phyloP scores from a whole-genome alignment of 1,140 invertebrate species.

The Branchinecta lindahli region DNA sequence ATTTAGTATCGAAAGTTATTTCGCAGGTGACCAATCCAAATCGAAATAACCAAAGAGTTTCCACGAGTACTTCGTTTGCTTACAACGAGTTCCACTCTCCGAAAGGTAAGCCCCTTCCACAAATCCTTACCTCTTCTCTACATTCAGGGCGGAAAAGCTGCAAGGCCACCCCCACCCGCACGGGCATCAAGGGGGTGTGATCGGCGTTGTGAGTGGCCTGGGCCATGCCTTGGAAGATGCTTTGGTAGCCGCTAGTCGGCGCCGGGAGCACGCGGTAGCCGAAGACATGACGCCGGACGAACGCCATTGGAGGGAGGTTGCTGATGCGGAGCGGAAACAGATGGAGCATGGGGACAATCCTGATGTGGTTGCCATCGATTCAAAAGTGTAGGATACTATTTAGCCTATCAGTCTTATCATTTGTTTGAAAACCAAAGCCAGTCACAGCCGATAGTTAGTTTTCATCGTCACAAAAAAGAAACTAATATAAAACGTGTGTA shows the following conservation, averaged over 20 bases:
- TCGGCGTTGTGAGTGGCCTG: not conserved
- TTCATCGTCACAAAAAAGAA: no score
- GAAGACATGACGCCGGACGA: not conserved
- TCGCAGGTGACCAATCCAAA: no score
- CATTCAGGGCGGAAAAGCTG: not conserved
- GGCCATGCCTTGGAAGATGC: conserved; percentile 7
- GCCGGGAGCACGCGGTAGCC: not conserved
- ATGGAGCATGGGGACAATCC: not conserved
- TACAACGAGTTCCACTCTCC: no score
- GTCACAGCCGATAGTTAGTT: no score
- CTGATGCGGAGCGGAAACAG: not conserved
- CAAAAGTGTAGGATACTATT: not conserved
- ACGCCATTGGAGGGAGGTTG: not conserved
- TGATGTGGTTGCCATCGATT: not conserved
- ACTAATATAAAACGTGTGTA: no score
- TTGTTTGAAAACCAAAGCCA: no score
- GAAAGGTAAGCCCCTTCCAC: no score
- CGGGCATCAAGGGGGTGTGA: not conserved
- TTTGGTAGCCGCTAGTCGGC: not conserved
- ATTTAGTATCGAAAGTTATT: no score
- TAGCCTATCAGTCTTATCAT: not conserved
- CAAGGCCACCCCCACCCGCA: not conserved
- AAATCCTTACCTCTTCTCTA: no score
- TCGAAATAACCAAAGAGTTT: no score
- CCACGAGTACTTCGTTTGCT: no score